Conservation (phyloP, 1,140 invertebrate genomes). For the Batillaria attramentaria region DNA sequence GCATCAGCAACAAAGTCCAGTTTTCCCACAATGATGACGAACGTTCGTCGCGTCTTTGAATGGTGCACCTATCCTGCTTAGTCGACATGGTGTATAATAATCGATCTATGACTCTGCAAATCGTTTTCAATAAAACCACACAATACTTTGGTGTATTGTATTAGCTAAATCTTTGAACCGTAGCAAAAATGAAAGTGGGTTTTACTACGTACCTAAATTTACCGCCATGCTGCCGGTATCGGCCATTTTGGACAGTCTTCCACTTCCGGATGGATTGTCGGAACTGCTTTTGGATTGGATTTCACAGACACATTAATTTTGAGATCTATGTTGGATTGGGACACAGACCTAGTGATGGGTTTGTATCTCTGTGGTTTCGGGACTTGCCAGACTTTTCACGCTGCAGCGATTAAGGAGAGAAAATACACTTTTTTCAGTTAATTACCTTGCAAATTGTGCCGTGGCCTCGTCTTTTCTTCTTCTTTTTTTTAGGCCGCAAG, state of each 20-base stretch:
- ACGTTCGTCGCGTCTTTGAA: neutral
- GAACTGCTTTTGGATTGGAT: neutral
- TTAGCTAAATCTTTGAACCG: neutral
- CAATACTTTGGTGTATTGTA: neutral
- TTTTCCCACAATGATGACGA: neutral
- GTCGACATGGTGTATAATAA: too few species aligned
- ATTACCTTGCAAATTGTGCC: too few species aligned
- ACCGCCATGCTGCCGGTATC: conserved; percentile 52
- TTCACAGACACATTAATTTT: neutral
- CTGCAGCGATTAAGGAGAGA: too few species aligned
- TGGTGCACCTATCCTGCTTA: too few species aligned
- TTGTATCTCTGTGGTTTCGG: neutral
- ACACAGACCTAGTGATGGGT: neutral
- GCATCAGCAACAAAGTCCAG: neutral
- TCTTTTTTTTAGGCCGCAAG: too few species aligned
- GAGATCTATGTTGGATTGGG: neutral
- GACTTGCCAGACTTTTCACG: too few species aligned
- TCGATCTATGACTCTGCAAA: too few species aligned
- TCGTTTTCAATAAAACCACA: neutral
- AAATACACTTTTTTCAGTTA: too few species aligned
- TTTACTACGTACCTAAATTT: conserved; percentile 50
- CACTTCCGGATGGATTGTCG: neutral
- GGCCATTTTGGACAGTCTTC: conserved; percentile 41
- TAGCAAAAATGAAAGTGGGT: neutral
- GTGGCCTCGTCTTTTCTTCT: too few species aligned